A percentile compares a stretch with the other conserved stretches of the same genome.
Evolutionary conservation across 2,113 vertebrate genomes (phyloP).

Genomic region (Spilogale gracilis): DNA sequence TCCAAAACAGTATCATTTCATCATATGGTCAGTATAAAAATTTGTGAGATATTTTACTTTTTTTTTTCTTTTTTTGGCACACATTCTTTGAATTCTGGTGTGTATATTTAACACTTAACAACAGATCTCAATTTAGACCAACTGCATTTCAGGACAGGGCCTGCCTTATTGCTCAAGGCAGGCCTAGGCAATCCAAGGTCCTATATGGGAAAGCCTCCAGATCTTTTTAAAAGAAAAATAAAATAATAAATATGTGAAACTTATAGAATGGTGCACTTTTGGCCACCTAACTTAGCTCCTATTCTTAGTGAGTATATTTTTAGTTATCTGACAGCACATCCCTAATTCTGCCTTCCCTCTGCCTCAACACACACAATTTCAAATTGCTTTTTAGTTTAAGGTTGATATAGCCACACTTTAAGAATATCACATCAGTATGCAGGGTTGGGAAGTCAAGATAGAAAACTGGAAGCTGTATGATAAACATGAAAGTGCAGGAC

Average conservation of each 20-base stretch:
- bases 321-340: neutral
- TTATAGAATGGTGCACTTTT: neutral
- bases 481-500: neutral
- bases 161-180: neutral
- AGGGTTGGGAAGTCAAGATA: neutral
- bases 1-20: conserved; percentile 24
- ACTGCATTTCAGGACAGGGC: neutral
- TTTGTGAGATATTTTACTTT: neutral
- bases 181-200: neutral
- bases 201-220: neutral
- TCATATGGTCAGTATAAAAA: neutral
- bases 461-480: neutral
- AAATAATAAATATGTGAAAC: neutral
- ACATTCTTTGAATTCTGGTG: neutral
- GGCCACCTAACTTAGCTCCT: neutral
- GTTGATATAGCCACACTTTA: neutral
- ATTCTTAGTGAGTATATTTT: neutral
- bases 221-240: neutral
- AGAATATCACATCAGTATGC: neutral
- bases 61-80: neutral
- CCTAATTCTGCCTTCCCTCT: neutral
- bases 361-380: neutral
- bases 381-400: neutral
- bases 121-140: neutral
- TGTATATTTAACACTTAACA: neutral